Evolutionary conservation across 2,888 invertebrate species (phyloP).

Genomic region (Congeria kusceri): DNA sequence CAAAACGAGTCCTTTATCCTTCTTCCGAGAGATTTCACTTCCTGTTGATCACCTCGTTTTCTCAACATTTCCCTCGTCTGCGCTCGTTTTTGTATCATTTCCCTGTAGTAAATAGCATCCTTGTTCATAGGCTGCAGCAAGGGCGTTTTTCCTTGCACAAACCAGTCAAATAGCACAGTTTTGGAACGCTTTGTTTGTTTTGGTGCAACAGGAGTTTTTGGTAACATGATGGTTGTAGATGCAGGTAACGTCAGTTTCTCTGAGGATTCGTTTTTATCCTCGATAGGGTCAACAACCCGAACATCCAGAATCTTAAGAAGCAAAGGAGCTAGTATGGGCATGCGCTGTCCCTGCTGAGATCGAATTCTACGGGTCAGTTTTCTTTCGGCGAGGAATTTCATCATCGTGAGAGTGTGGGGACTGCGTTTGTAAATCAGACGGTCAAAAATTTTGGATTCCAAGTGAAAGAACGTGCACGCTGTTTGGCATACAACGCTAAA

Average conservation of each 20-base stretch:
- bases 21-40: constrained; percentile 54
- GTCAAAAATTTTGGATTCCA: constrained; percentile 71
- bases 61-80: constrained; percentile 49
- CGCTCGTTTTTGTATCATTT: constrained; percentile 63
- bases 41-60: constrained; percentile 38
- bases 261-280: constrained; percentile 19
- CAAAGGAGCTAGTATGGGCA: constrained; percentile 60
- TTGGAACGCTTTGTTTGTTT: constrained; percentile 48
- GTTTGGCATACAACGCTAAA: constrained; percentile 71
- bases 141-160: constrained; percentile 61
- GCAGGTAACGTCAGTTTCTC: constrained; percentile 4
- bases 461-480: constrained; percentile 69
- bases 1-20: constrained; percentile 62
- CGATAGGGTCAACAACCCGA: constrained; percentile 49
- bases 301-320: constrained; percentile 58
- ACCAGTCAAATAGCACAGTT: constrained; percentile 63
- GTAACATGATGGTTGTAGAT: constrained; percentile 11
- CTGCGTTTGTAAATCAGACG: constrained; percentile 68
- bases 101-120: constrained; percentile 67
- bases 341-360: constrained; percentile 59
- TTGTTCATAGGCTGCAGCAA: constrained; percentile 63
- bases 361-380: constrained; percentile 67
- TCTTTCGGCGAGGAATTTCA: constrained; percentile 68
- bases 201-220: constrained; percentile 17
- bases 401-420: constrained; percentile 64